These are phyloP conservation scores for Amia ocellicauda DNA, from an alignment of 2,113 vertebrate species.

Conservation along the genomic window DNA sequence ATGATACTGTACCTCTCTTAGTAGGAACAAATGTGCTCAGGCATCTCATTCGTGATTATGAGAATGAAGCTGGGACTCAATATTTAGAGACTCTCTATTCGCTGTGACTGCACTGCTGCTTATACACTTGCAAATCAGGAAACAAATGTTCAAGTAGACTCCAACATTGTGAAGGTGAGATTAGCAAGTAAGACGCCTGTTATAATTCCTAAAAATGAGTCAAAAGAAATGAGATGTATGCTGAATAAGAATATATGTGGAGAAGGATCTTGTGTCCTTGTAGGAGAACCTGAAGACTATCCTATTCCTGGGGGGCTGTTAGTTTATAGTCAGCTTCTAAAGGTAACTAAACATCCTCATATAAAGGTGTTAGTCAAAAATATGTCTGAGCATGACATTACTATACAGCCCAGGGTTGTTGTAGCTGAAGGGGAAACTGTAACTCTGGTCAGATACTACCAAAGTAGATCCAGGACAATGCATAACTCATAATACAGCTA, in stretches of 20 bases:
- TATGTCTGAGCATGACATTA: conserved; percentile 9
- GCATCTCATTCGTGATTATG: conserved; percentile 14
- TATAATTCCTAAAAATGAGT: too few species aligned
- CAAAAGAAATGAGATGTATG: neutral
- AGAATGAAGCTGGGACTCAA: conserved; percentile 2
- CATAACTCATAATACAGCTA: neutral
- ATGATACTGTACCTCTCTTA: conserved; percentile 15
- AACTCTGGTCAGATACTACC: conserved; percentile 8
- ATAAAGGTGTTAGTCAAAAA: conserved; percentile 9
- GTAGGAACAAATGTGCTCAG: conserved; percentile 13
- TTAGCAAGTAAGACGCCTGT: conserved; percentile 15
- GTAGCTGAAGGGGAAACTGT: conserved; percentile 23
- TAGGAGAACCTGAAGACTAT: neutral
- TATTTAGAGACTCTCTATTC: conserved; percentile 1
- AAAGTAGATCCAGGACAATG: neutral
- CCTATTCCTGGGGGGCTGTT: conserved; percentile 9
- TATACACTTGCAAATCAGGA: neutral
- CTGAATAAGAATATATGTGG: neutral
- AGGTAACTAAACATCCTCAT: conserved; percentile 12
- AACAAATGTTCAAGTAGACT: neutral
- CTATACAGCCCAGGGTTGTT: conserved; percentile 4
- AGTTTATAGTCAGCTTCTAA: conserved; percentile 16
- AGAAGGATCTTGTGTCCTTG: neutral
- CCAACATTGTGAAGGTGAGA: neutral
- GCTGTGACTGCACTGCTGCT: neutral